Evolutionary conservation across 2,113 vertebrate genomes (phyloP).

Genomic region (Donacobius atricapilla): DNA sequence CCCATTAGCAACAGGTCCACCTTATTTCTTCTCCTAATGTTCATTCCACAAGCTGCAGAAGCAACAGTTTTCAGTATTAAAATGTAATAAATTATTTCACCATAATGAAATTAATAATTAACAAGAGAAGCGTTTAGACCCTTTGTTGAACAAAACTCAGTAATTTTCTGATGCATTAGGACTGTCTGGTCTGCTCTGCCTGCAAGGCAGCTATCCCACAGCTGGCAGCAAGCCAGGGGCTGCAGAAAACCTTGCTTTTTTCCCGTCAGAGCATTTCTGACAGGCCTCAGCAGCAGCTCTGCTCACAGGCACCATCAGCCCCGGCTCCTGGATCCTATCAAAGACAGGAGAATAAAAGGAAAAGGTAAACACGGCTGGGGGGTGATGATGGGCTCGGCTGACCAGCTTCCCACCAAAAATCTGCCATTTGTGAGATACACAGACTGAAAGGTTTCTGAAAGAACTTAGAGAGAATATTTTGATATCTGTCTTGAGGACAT

Average conservation of each 20-base stretch:
- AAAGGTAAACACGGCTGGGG: neutral
- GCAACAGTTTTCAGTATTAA: neutral
- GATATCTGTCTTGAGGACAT: neutral
- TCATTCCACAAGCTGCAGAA: neutral
- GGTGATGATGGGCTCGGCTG: no score
- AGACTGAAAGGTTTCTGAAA: neutral
- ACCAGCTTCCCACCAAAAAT: neutral
- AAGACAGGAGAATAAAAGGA: neutral
- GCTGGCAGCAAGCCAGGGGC: neutral
- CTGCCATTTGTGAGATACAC: neutral
- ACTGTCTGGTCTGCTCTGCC: neutral
- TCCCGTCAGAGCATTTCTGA: neutral
- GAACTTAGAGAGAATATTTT: neutral
- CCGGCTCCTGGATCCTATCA: neutral
- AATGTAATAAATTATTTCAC: slow-evolving; percentile 17
- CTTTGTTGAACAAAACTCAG: neutral
- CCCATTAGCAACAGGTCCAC: neutral
- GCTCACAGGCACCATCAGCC: neutral
- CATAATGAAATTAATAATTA: slow-evolving; percentile 30
- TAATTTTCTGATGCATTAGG: neutral
- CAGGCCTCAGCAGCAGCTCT: neutral
- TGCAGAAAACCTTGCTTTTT: neutral
- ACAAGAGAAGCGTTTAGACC: neutral
- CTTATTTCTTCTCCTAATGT: neutral
- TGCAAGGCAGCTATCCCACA: neutral